phyloP scores from a whole-genome alignment of 2,797 vertebrate species.

The Mormyrops attenuatus region DNA sequence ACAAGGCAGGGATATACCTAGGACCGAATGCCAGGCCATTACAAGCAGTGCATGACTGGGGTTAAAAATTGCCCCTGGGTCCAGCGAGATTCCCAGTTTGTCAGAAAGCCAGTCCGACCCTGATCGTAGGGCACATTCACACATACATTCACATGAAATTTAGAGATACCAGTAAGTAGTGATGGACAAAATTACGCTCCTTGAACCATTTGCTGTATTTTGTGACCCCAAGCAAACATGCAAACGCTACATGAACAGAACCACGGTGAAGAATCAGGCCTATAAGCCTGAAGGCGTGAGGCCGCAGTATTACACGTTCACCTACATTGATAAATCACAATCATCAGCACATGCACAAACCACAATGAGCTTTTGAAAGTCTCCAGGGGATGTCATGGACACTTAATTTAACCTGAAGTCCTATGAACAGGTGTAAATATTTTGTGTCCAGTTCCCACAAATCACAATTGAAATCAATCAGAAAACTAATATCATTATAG shows the following conservation, averaged over 20 bases:
- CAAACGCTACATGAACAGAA: not conserved
- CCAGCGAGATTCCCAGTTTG: not conserved
- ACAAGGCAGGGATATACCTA: not conserved
- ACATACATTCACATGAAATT: not conserved
- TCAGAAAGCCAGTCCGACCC: not conserved
- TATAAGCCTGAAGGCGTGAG: not conserved
- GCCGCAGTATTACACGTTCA: not conserved
- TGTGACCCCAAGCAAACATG: not conserved
- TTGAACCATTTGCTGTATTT: not conserved
- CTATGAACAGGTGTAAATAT: not conserved
- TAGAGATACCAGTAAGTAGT: not conserved
- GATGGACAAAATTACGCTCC: not conserved
- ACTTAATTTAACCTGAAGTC: not conserved
- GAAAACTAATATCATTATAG: not conserved
- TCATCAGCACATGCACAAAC: not conserved
- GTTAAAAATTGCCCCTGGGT: not conserved
- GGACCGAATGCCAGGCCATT: not conserved
- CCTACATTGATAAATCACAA: not conserved
- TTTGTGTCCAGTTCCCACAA: not conserved
- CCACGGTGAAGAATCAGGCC: not conserved
- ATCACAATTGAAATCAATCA: not conserved
- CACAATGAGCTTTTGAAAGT: not conserved
- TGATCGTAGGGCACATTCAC: not conserved
- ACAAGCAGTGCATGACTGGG: not conserved
- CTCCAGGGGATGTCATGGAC: not conserved